Evolutionary conservation across 2,797 vertebrate species (phyloP), one percentile per base, ranked within the genome.

Genomic region (Pseudochirops corinnae): DNA sequence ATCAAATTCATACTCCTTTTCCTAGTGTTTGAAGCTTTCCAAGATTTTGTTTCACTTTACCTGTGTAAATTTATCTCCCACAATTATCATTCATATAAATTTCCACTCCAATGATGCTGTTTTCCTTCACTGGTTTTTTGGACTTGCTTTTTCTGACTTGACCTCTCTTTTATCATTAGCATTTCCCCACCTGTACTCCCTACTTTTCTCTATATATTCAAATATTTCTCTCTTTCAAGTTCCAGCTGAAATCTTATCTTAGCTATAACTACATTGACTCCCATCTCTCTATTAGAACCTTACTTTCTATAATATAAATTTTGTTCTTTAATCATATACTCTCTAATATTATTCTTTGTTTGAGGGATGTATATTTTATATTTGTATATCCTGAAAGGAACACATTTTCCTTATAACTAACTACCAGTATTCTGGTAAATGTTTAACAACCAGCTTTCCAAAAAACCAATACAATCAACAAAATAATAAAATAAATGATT

Each of bases 1-100:
- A 92, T 95, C 92, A 58, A 90, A 97, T 93, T 53, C 82, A 95
- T 56, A 94, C 46, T 90, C 31, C 58, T 21, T 74, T 18, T 0
- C 90, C 55, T 62, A 57, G 10, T 60, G 56, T 92, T 56, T 53
- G 94, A 94, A 50, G 39, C 10, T 95, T 5, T 95, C 90, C 10
- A 13, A 74, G 46, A 82, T 18, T 29, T 92, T 56, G n/a, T 91
- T 92, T 94, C 74, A 93, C 24, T 55, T 94, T 62, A 28, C 11
- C 33, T 92, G 50, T 13, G 14, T 52, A 55, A 11, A 46, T 93
- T 82, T 67, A 46, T 74, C 91, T 93, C 9, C 46, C 33, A 56
- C 53, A 92, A 13, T 60, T 92, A 5, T 5, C 16, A 33, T 52
- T 7, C 10, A 16, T 57, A 55, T 87, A 55, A n/a, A 33, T 55